phyloP scores from a whole-genome alignment of 2,113 vertebrate genomes.

The Paracanthobrama guichenoti region DNA sequence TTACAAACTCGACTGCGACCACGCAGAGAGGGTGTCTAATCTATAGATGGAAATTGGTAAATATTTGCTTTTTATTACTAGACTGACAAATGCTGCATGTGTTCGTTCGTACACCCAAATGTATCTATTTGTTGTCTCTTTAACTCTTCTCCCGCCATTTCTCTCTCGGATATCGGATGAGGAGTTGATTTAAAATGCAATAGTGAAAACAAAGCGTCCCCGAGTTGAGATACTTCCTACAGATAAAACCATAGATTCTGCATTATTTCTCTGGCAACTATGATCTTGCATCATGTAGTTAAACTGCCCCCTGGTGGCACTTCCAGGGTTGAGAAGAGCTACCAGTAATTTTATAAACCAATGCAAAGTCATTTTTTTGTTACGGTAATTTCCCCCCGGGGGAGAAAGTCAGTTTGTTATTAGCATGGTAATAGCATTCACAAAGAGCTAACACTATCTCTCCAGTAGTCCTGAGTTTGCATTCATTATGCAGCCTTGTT shows the following conservation, averaged over 20 bases:
- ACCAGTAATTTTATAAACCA: slow-evolving; percentile 40
- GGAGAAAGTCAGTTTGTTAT: slow-evolving; percentile 48
- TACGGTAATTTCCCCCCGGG: slow-evolving; percentile 37
- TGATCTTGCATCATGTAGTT: slow-evolving; percentile 65
- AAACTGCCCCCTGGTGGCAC: slow-evolving; percentile 72
- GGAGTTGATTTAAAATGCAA: slow-evolving; percentile 49
- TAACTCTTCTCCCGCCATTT: not conserved
- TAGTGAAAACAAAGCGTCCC: slow-evolving; percentile 46
- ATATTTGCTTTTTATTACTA: slow-evolving; percentile 15
- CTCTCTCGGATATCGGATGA: not conserved
- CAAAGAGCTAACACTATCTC: slow-evolving; percentile 51
- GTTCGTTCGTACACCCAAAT: slow-evolving; percentile 12
- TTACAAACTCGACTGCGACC: slow-evolving; percentile 44
- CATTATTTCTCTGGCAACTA: slow-evolving; percentile 63
- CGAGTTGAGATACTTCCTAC: slow-evolving; percentile 64
- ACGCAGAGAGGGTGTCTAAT: slow-evolving; percentile 54
- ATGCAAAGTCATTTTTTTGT: slow-evolving; percentile 53
- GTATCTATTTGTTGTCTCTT: not conserved
- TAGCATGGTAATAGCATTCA: slow-evolving; percentile 54
- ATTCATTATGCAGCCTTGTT: slow-evolving; percentile 49
- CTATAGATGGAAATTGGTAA: slow-evolving; percentile 55
- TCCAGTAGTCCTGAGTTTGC: slow-evolving; percentile 49
- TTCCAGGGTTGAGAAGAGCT: not conserved
- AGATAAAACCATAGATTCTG: slow-evolving; percentile 64
- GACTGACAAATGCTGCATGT: slow-evolving; percentile 24